Percentiles rank a stretch among this genome's conserved stretches.
phyloP scores from a whole-genome alignment of 2,888 invertebrate species.

The Scaptomyza caliginosa region DNA sequence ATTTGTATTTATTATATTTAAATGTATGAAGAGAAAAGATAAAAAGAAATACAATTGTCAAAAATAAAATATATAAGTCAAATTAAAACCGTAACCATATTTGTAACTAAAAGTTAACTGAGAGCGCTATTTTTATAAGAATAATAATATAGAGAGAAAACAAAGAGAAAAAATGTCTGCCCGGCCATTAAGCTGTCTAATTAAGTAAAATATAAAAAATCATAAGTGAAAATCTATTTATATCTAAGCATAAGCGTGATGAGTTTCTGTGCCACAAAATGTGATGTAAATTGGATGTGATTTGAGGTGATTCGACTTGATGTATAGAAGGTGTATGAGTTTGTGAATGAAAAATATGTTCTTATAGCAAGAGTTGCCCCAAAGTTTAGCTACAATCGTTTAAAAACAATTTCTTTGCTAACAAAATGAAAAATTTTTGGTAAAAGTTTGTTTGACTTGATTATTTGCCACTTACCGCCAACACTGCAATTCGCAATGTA shows the following conservation, averaged over 20 bases:
- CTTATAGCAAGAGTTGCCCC: slow-evolving; percentile 70
- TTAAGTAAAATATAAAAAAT: slow-evolving; percentile 36
- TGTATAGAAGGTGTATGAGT: slow-evolving; percentile 2
- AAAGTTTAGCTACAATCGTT: slow-evolving; percentile 20
- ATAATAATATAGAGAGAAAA: slow-evolving; percentile 34
- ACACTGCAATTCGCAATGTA: slow-evolving; percentile 77
- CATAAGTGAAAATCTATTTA: slow-evolving; percentile 19
- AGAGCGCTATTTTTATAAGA: slow-evolving; percentile 46
- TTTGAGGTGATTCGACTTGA: slow-evolving; percentile 29
- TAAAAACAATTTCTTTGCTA: slow-evolving; percentile 2
- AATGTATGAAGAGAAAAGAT: slow-evolving; percentile 73
- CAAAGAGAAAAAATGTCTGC: slow-evolving; percentile 43
- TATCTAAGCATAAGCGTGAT: slow-evolving; percentile 65
- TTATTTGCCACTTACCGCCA: slow-evolving; percentile 72
- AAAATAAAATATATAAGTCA: slow-evolving; percentile 73
- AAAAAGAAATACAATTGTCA: slow-evolving; percentile 79
- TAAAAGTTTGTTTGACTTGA: slow-evolving; percentile 21
- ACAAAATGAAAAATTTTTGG: slow-evolving; percentile 9
- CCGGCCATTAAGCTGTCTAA: slow-evolving; percentile 63
- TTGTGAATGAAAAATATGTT: slow-evolving; percentile 58
- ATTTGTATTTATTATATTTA: slow-evolving; percentile 55
- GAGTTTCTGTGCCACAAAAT: slow-evolving; percentile 46
- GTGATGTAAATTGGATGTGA: slow-evolving; percentile 33
- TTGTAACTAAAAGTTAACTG: slow-evolving; percentile 50
- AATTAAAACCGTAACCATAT: slow-evolving; percentile 73